Evolutionary conservation across 2,888 invertebrate species (phyloP), one percentile per base, ranked within the genome.

Genomic region (Tuta absoluta): DNA sequence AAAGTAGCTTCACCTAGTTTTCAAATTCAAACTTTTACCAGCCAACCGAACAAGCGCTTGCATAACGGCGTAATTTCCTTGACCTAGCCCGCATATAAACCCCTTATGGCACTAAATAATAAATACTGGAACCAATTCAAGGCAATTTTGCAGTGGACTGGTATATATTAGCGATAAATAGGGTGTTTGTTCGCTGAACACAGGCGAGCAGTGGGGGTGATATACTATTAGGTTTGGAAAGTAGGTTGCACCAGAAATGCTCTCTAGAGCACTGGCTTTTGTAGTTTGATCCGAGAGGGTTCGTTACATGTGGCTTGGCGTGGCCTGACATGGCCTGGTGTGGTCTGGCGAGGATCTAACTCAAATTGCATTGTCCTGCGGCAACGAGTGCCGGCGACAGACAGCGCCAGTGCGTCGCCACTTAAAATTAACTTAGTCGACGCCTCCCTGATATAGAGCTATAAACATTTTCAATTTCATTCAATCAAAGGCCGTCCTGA

Each of bases 311-410:
- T 57, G 62, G 17, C 23, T 45, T 19, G 48, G 48, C 19, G 8
- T 8, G 49, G 49, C 21, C 49, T 49, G 49, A 53, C n/a, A 11
- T 53, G 24, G 53, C 33, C 24, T 56, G 56, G 56, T 17, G 28
- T 28, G 14, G 56, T 28, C 28, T 19, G 24, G 17, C 56, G n/a
- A 2, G 14, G 17, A 17, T 60, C 62, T 62, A 45, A 48, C 33
- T 65, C 48, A 63, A 64, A 66, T 64, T 66, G 64, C 63, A 63
- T 66, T 65, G 60, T 66, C 17, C 62, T 38, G 62, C 14, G 48
- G 58, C 57, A 62, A 62, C 62, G 62, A 58, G 56, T 58, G 62
- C 28, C 56, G 33, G 37, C 59, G 49, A 38, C 38, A 51, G 63
- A 49, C 28, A 57, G 5, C 53, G 56, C 64, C 24, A n/a, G 24